A percentile compares a stretch with the other conserved stretches of the same genome.
phyloP scores from a whole-genome alignment of 2,888 invertebrate genomes.

The Agrotis segetum region DNA sequence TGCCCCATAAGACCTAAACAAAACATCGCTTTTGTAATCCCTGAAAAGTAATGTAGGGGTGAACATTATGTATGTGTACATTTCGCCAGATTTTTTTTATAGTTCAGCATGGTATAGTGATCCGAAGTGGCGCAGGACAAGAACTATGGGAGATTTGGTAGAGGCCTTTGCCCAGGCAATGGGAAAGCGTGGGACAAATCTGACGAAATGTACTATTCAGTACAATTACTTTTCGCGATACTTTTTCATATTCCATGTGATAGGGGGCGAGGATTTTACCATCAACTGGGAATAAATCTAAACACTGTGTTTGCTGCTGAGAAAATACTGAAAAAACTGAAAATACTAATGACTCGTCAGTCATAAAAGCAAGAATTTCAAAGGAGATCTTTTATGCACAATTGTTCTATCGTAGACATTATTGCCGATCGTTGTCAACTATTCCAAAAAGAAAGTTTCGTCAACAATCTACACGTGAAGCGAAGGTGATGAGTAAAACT shows the following conservation, averaged over 20 bases:
- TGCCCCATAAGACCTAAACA: not conserved
- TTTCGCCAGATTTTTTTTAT: not conserved
- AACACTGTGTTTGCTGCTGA: no score
- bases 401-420: not conserved
- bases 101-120: no score
- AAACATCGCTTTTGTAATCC: not conserved
- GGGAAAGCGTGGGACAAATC: no score
- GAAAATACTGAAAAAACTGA: not conserved
- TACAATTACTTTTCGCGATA: no score
- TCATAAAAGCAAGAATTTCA: not conserved
- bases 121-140: no score
- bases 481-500: conserved; percentile 1
- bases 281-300: no score
- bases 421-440: not conserved
- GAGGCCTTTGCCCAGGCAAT: no score
- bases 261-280: not conserved
- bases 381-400: not conserved
- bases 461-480: not conserved
- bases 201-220: no score
- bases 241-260: not conserved
- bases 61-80: not conserved
- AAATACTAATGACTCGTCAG: not conserved
- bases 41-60: not conserved
- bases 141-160: no score
- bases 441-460: not conserved